A percentile compares a stretch with the other conserved stretches of the same genome.
These are phyloP conservation scores for Thunnus thynnus DNA, from an alignment of 2,113 vertebrate genomes.

Conservation along the genomic window DNA sequence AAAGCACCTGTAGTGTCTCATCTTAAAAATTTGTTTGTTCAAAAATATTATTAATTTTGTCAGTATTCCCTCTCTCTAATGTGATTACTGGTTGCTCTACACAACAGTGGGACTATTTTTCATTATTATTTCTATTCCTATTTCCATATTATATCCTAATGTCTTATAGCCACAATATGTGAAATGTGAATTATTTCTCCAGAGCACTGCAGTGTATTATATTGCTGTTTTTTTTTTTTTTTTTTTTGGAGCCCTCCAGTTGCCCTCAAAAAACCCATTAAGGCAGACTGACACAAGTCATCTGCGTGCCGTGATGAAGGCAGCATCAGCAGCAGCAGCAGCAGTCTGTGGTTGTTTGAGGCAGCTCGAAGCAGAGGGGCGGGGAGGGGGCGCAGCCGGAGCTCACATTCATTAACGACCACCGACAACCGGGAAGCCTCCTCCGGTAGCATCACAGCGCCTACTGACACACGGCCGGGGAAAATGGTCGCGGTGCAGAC, in stretches of 20 bases:
- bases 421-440: constrained; percentile 72
- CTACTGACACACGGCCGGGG: constrained; percentile 68
- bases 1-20: neutral
- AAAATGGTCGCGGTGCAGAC: constrained; percentile 95
- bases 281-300: constrained; percentile 41
- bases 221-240: neutral
- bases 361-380: constrained; percentile 48
- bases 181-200: too few species aligned
- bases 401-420: constrained; percentile 74
- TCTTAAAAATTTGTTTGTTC: too few species aligned
- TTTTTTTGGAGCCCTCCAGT: constrained; percentile 13
- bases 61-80: too few species aligned
- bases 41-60: too few species aligned
- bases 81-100: too few species aligned
- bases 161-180: too few species aligned
- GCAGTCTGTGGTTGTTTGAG: constrained; percentile 46
- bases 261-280: constrained; percentile 16
- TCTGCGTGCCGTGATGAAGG: constrained; percentile 49
- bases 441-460: constrained; percentile 54
- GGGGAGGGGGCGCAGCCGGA: constrained; percentile 67
- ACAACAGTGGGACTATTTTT: too few species aligned
- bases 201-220: neutral
- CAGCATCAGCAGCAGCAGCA: constrained; percentile 38
- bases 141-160: too few species aligned
- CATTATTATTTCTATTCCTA: too few species aligned